These are phyloP conservation scores for Pyrgilauda ruficollis DNA, from an alignment of 2,113 vertebrate genomes.

Conservation along the genomic window DNA sequence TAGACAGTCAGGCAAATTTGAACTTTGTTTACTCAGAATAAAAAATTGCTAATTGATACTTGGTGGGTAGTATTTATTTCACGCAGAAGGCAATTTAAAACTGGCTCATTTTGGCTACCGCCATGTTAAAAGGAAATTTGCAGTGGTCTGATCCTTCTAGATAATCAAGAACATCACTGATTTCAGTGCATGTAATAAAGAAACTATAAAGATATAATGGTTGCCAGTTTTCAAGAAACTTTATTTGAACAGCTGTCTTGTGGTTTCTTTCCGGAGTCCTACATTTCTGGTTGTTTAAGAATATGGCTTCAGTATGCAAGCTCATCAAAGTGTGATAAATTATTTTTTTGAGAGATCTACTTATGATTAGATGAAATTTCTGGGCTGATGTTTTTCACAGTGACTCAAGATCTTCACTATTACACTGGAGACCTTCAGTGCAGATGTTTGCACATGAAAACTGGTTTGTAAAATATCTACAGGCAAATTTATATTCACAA, in stretches of 20 bases:
- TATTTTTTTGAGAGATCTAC: background rate
- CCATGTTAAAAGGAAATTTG: background rate
- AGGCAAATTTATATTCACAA: background rate
- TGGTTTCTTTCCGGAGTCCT: background rate
- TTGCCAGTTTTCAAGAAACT: background rate
- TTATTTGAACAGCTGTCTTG: background rate
- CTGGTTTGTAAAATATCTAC: background rate
- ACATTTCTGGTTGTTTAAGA: background rate
- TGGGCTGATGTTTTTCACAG: background rate
- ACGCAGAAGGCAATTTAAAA: background rate
- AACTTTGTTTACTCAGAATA: background rate
- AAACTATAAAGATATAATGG: background rate
- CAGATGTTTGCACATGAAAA: background rate
- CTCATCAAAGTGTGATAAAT: background rate
- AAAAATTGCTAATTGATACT: background rate
- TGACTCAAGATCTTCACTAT: background rate
- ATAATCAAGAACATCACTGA: background rate
- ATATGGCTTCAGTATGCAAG: background rate
- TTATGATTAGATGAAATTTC: background rate
- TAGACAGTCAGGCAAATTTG: background rate
- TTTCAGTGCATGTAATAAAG: background rate
- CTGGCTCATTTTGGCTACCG: background rate
- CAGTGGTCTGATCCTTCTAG: background rate
- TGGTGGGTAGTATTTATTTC: rapidly evolving
- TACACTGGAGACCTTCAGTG: background rate